Conservation (phyloP, 2,113 vertebrate species). For the Capreolus pygargus region DNA sequence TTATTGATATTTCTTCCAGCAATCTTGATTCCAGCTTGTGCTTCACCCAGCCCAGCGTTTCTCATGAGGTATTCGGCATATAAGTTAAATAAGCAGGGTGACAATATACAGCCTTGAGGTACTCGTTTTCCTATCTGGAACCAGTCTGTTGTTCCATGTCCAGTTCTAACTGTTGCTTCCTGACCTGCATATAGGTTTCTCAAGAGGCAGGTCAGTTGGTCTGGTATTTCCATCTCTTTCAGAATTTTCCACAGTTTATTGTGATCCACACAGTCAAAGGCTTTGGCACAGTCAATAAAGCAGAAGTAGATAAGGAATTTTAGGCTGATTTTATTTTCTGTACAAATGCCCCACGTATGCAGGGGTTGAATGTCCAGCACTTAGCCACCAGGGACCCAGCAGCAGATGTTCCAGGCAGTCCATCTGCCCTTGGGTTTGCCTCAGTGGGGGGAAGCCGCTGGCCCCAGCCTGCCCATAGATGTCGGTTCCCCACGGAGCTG, state of each 20-base stretch:
- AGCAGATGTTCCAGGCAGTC: background rate
- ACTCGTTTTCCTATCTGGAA: background rate
- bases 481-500: background rate
- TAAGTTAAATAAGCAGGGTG: background rate
- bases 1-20: background rate
- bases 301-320: background rate
- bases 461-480: background rate
- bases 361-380: background rate
- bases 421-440: background rate
- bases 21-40: background rate
- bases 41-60: accelerated
- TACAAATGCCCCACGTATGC: background rate
- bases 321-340: background rate
- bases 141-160: background rate
- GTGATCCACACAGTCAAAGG: background rate
- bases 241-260: background rate
- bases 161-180: background rate
- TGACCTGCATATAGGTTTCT: background rate
- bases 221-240: background rate
- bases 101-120: accelerated
- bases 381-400: background rate
- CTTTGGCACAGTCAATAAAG: background rate
- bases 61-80: background rate
- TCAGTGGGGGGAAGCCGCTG: background rate
- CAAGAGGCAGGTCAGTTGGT: background rate